These are phyloP conservation scores for Porites evermanni DNA, from an alignment of 92 coral and sea anemone species.

Conservation along the genomic window DNA sequence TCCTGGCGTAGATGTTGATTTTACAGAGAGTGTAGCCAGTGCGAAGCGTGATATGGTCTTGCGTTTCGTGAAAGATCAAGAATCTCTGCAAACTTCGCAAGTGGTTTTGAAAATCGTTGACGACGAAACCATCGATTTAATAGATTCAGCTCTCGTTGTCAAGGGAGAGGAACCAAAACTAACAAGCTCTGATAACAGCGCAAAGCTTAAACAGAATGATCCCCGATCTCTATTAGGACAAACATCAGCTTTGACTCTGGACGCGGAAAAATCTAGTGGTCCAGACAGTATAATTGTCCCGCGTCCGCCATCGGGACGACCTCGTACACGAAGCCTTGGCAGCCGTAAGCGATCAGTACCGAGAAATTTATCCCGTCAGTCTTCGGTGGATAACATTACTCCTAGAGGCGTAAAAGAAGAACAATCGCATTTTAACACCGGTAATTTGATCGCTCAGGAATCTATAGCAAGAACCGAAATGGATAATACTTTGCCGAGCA, in stretches of 20 bases:
- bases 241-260: conserved; percentile 33
- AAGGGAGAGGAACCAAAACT: conserved; percentile 56
- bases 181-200: conserved; percentile 13
- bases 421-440: background rate
- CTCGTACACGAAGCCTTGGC: conserved; percentile 53
- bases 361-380: background rate
- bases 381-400: conserved; percentile 4
- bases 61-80: conserved; percentile 96
- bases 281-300: conserved; percentile 48
- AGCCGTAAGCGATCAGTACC: conserved; percentile 32
- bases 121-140: conserved; percentile 90
- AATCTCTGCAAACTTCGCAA: conserved; percentile 90
- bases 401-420: background rate
- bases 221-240: conserved; percentile 30
- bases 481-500: background rate
- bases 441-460: background rate
- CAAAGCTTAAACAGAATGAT: background rate
- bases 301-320: conserved; percentile 81
- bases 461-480: conserved; percentile 1
- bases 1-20: conserved; percentile 38
- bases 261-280: conserved; percentile 17
- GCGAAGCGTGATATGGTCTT: conserved; percentile 90
- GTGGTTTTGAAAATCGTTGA: conserved; percentile 80
- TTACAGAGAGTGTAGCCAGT: conserved; percentile 60
- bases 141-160: conserved; percentile 79